Evolutionary conservation across 2,888 invertebrate genomes (phyloP).

Genomic region (Drosophila aldrichi): DNA sequence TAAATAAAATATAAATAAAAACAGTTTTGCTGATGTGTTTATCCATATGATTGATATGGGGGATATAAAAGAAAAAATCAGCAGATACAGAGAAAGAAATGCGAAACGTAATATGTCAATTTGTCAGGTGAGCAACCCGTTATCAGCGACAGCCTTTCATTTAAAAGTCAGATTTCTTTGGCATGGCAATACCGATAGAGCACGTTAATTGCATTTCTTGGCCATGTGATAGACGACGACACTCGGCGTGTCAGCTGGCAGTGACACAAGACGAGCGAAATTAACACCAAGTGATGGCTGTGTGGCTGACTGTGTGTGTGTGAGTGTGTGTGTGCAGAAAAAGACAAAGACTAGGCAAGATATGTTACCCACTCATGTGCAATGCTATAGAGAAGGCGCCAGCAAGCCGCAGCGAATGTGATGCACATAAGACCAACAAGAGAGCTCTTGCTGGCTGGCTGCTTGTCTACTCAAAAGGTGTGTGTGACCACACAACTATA

Average conservation of each 20-base stretch:
- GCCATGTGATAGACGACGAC: slow-evolving; percentile 56
- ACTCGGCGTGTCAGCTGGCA: slow-evolving; percentile 39
- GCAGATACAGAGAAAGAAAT: neutral
- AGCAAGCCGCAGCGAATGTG: slow-evolving; percentile 32
- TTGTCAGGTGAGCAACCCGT: slow-evolving; percentile 5
- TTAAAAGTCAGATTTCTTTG: slow-evolving; percentile 52
- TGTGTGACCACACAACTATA: slow-evolving; percentile 49
- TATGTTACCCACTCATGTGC: slow-evolving; percentile 6
- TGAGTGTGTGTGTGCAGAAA: slow-evolving; percentile 15
- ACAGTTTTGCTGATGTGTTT: neutral
- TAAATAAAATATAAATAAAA: neutral
- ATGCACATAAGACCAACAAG: slow-evolving; percentile 31
- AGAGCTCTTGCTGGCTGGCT: slow-evolving; percentile 16
- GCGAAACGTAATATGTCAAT: slow-evolving; percentile 11
- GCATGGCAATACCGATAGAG: slow-evolving; percentile 54
- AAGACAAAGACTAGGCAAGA: slow-evolving; percentile 22
- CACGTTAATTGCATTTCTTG: slow-evolving; percentile 70
- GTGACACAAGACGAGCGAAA: slow-evolving; percentile 46
- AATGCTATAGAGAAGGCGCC: slow-evolving; percentile 28
- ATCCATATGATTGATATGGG: neutral
- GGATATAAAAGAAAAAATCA: neutral
- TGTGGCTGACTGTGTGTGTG: slow-evolving; percentile 17
- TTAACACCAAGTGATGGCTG: slow-evolving; percentile 57
- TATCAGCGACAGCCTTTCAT: slow-evolving; percentile 39
- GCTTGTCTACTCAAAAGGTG: slow-evolving; percentile 61